phyloP scores from a whole-genome alignment of 2,113 vertebrate genomes.

The Sisor rabdophorus region DNA sequence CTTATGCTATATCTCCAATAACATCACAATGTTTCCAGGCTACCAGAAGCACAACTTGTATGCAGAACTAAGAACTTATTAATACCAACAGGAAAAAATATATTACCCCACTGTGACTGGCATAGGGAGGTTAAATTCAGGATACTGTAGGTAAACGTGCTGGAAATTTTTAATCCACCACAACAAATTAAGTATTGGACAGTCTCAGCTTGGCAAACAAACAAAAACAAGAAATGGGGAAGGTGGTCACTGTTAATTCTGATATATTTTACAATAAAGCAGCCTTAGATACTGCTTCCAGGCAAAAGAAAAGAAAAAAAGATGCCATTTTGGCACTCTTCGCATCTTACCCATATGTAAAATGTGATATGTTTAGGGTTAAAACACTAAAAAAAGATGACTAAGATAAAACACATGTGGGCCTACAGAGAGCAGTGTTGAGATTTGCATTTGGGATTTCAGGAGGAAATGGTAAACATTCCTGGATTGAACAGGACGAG shows the following conservation, averaged over 20 bases:
- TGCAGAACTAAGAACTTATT: neutral
- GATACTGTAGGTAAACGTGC: neutral
- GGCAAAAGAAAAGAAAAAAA: neutral
- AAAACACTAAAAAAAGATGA: conserved; percentile 2
- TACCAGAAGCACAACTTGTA: neutral
- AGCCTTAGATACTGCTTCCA: neutral
- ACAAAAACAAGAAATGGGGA: neutral
- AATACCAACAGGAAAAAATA: neutral
- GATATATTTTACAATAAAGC: neutral
- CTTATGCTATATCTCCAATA: neutral
- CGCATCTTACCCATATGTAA: conserved; percentile 2
- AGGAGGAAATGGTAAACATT: conserved; percentile 82
- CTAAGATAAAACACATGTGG: neutral
- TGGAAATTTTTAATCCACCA: conserved; percentile 3
- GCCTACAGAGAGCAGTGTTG: conserved; percentile 18
- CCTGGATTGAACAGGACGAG: conserved; percentile 57
- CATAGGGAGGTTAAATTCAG: neutral
- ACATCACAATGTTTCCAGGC: neutral
- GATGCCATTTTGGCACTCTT: neutral
- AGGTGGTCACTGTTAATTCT: neutral
- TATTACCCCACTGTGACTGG: neutral
- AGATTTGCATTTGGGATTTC: conserved; percentile 50
- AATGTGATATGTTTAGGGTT: neutral
- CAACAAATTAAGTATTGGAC: neutral
- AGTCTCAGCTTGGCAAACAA: neutral